Percentiles rank a stretch among this genome's conserved stretches.
These are phyloP conservation scores for Sterrhoptilus dennistouni DNA, from an alignment of 2,113 vertebrate genomes.

Conservation along the genomic window DNA sequence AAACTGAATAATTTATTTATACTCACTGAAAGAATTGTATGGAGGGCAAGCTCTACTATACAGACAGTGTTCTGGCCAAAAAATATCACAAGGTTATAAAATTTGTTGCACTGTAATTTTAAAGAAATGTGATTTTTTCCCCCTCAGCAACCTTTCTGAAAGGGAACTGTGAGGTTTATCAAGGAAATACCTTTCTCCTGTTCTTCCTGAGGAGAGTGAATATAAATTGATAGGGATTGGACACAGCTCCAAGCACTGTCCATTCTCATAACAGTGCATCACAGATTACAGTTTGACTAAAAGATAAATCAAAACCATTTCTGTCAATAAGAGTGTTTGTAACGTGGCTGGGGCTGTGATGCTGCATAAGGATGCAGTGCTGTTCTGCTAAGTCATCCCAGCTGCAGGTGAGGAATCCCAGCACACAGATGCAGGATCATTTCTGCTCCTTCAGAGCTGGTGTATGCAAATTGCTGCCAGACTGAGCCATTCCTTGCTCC, in stretches of 20 bases:
- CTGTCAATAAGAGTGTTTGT: not conserved
- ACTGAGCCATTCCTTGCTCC: not conserved
- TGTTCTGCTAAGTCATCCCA: conserved; percentile 53
- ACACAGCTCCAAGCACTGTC: not conserved
- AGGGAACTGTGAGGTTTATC: not conserved
- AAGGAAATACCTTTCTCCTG: not conserved
- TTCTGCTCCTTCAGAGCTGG: not conserved
- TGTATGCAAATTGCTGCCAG: not conserved
- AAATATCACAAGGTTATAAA: not conserved
- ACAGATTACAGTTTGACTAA: not conserved
- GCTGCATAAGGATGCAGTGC: not conserved
- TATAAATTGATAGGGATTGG: not conserved
- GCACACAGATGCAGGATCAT: not conserved
- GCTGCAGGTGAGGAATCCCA: not conserved
- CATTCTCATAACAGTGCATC: not conserved
- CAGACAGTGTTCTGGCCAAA: not conserved
- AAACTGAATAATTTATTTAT: not conserved
- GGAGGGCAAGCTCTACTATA: not conserved
- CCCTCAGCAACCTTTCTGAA: not conserved
- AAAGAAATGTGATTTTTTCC: not conserved
- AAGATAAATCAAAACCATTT: not conserved
- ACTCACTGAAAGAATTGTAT: not conserved
- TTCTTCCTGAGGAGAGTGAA: not conserved
- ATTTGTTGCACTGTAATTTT: not conserved
- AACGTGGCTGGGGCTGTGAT: not conserved